Percentiles rank a stretch among this genome's conserved stretches.
phyloP scores from a whole-genome alignment of 2,113 vertebrate species.

The Dolichallabes microphthalmus region DNA sequence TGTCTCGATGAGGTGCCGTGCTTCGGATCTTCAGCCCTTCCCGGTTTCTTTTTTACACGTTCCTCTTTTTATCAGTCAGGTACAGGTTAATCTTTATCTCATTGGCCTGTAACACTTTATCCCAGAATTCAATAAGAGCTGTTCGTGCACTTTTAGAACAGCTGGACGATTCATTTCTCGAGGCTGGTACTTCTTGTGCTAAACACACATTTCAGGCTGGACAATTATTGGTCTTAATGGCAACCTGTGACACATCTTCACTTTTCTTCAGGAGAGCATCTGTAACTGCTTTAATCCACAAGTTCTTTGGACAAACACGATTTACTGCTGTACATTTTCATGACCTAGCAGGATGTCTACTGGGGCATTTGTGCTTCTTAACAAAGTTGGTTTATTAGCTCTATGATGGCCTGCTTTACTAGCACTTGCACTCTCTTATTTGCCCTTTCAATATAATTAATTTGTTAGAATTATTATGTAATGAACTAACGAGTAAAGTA shows the following conservation, averaged over 20 bases:
- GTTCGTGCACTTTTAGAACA: background rate
- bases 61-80: background rate
- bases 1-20: background rate
- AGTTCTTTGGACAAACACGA: background rate
- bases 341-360: background rate
- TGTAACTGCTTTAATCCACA: background rate
- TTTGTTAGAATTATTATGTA: background rate
- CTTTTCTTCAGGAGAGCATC: background rate
- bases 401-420: background rate
- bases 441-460: background rate
- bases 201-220: background rate
- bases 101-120: background rate
- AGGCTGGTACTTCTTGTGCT: background rate
- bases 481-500: background rate
- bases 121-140: slow-evolving; percentile 4
- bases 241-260: background rate
- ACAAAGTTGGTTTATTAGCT: background rate
- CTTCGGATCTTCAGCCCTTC: background rate
- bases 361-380: background rate
- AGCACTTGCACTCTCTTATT: background rate
- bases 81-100: slow-evolving; percentile 2
- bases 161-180: background rate
- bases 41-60: background rate
- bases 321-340: background rate
- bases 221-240: background rate